Evolutionary conservation across 2,797 vertebrate genomes (phyloP), one percentile per base, ranked within the genome.

Genomic region (Galagoides demidoff): DNA sequence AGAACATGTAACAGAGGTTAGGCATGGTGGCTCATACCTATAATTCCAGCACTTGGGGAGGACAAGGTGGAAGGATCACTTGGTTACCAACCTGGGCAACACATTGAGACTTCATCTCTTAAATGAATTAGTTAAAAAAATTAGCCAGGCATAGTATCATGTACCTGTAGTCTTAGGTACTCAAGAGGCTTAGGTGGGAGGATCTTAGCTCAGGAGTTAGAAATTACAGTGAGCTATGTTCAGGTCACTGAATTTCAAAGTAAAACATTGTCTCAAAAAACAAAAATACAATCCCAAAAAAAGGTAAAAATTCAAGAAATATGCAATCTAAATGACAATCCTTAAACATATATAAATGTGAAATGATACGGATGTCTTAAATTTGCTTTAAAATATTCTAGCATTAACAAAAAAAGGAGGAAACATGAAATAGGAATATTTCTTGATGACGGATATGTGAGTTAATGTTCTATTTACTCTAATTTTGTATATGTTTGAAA

Each of bases 341-440:
- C 77, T 34, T 79, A 89, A 57, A 81, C 20, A 45, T 63, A 86
- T 0, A 81, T 61, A 68, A 68, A 87, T 43, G 12, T 61, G n/a
- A 92, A 87, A 85, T 61, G 29, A 63, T n/a, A 93, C 0, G 31
- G 34, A 61, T 29, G 8, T 71, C 43, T 55, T 22, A 25, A 92
- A 90, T 83, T 73, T 79, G 49, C 29, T 95, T 92, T 90, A 92
- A 86, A 92, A 96, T 66, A 74, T 37, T 49, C 39, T 4, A 20
- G 17, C 55, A 90, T 68, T 93, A 71, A 89, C 34, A 81, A 95
- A 94, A 88, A 88, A 66, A 79, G 37, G 43, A 82, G 4, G 43
- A 70, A 90, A 89, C 19, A 84, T 16, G 14, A 77, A 89, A 52
- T 4, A 84, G 57, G 52, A 83, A 9, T 74, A 83, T 85, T 74